phyloP scores from a whole-genome alignment of 1,140 invertebrate species.

The Papilio helenus region DNA sequence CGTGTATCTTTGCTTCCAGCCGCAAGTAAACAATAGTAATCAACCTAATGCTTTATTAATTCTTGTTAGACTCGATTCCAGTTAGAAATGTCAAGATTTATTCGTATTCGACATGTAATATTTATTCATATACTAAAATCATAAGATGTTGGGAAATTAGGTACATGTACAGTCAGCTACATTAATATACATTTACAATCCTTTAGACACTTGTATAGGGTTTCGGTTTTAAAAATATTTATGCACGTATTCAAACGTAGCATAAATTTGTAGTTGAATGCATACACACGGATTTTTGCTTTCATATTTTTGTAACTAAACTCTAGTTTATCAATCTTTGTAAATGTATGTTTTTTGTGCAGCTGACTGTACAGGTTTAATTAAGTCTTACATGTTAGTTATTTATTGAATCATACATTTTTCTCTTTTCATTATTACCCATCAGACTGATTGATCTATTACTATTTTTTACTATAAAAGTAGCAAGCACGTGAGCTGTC shows the following conservation, averaged over 20 bases:
- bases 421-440: background rate
- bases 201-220: too few relatives aligned
- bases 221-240: too few relatives aligned
- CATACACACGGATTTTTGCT: too few relatives aligned
- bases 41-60: slow-evolving; percentile 10
- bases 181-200: too few relatives aligned
- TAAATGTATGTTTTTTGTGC: too few relatives aligned
- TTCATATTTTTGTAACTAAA: too few relatives aligned
- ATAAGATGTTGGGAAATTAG: too few relatives aligned
- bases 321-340: too few relatives aligned
- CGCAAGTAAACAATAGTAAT: slow-evolving; percentile 19
- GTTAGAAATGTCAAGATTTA: background rate
- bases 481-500: background rate
- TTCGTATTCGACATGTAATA: background rate
- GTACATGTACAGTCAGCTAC: too few relatives aligned
- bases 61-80: background rate
- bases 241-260: too few relatives aligned
- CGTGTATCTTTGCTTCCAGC: background rate
- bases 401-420: background rate
- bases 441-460: background rate
- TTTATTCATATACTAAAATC: background rate
- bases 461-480: background rate
- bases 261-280: too few relatives aligned
- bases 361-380: too few relatives aligned
- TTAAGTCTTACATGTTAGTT: background rate